Percentiles rank a stretch among this genome's conserved stretches.
phyloP scores from a whole-genome alignment of 2,113 vertebrate species.

The Morone chrysops region DNA sequence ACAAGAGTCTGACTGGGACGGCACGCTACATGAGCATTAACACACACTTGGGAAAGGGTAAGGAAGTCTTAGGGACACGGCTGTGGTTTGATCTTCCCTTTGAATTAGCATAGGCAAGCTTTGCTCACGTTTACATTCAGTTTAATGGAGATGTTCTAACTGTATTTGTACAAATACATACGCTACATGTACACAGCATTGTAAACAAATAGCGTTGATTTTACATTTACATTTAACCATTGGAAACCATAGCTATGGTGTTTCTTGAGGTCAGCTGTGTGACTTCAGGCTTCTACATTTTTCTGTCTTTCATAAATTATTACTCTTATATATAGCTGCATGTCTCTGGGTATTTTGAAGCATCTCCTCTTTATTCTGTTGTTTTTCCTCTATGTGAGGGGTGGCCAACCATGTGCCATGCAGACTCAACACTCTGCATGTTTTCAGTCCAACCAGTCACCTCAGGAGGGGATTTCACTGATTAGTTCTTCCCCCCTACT shows the following conservation, averaged over 20 bases:
- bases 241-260: background rate
- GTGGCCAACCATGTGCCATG: background rate
- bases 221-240: background rate
- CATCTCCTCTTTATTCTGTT: background rate
- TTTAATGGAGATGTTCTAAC: background rate
- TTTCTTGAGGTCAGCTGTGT: background rate
- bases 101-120: background rate
- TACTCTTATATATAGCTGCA: background rate
- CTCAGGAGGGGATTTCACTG: slow-evolving; percentile 18
- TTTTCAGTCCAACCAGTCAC: slow-evolving; percentile 15
- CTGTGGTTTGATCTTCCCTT: background rate
- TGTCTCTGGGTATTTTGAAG: background rate
- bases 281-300: background rate
- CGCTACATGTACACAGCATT: background rate
- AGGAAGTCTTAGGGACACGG: background rate
- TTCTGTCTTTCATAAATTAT: background rate
- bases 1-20: slow-evolving; percentile 98
- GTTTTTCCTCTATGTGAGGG: background rate
- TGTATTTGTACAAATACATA: background rate
- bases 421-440: slow-evolving; percentile 10
- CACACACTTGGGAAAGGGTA: slow-evolving; percentile 97
- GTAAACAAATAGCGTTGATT: background rate
- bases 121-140: background rate
- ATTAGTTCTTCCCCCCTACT: slow-evolving; percentile 13
- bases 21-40: slow-evolving; percentile 99